Base-by-base conservation (phyloP, 2,797 vertebrate genomes). In the Rhincodon typus region DNA sequence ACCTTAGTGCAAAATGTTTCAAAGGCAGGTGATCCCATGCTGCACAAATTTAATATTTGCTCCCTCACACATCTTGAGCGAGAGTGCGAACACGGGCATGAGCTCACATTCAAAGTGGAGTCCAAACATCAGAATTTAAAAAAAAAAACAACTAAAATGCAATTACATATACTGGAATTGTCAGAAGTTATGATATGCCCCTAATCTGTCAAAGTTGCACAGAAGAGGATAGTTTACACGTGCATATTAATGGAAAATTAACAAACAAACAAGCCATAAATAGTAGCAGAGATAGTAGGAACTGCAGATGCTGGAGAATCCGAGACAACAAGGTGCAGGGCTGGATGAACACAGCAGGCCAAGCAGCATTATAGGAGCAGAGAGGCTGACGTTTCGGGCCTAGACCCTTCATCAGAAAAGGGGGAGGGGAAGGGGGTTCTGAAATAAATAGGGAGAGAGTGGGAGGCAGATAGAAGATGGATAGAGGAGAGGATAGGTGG, bases 221-320 rank as follows among this genome's bases (percentile, higher is more conserved):
- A 8, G 19, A 84, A 46, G 38, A 21, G 79, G 79, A 1, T 46
- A 38, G 79, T 84, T 84, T 84, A 46, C 79, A 84, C 30, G 2
- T 84, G 38, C 42, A 84, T 46, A 84, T 84, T 84, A 84, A 19
- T 82, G 38, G n/a, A 7, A 38, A 46, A 84, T 23, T 82, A 38
- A 74, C 19, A 82, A 82, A 84, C 38, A 84, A 84, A 79, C 13
- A 87, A 91, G 88, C 88, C 88, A 91, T 91, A 62, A 91, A 91
- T 27, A 87, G 42, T 34, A 27, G 82, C 46, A n/a, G n/a, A n/a
- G n/a, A n/a, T n/a, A n/a, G n/a, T n/a, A n/a, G n/a, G n/a, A n/a
- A n/a, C n/a, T n/a, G n/a, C n/a, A n/a, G n/a, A n/a, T n/a, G n/a
- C n/a, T n/a, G n/a, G n/a, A n/a, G n/a, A n/a, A n/a, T n/a, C n/a